A percentile compares a stretch with the other conserved stretches of the same genome.
phyloP scores from a whole-genome alignment of 2,888 invertebrate genomes.

The Endomychus coccineus region DNA sequence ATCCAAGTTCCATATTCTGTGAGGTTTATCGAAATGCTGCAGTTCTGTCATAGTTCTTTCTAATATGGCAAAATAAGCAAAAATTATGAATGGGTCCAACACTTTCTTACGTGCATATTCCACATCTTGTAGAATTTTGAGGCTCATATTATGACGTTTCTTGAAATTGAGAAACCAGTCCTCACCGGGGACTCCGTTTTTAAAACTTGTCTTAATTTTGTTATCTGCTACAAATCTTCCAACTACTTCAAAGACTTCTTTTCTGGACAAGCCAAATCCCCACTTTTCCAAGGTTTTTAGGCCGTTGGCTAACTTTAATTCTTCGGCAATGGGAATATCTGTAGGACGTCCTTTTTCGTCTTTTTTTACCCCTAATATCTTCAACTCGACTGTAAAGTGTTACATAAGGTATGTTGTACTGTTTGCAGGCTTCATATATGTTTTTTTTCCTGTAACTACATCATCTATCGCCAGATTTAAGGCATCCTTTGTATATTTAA shows the following conservation, averaged over 20 bases:
- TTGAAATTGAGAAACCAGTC: constrained; percentile 27
- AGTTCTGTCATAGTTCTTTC: constrained; percentile 14
- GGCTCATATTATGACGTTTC: constrained; percentile 25
- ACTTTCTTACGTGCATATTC: constrained; percentile 29
- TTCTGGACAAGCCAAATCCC: constrained; percentile 25
- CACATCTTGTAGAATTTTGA: constrained; percentile 34
- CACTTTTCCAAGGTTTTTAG: constrained; percentile 10
- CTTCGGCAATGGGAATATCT: constrained; percentile 3
- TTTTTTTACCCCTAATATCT: constrained; percentile 6
- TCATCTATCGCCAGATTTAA: too few relatives aligned
- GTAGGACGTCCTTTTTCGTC: constrained; percentile 1
- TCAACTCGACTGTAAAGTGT: constrained; percentile 4
- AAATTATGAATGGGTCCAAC: constrained; percentile 25
- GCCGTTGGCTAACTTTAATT: constrained; percentile 6
- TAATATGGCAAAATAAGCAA: constrained; percentile 19
- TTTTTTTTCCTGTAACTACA: constrained; percentile 1
- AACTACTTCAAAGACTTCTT: constrained; percentile 24
- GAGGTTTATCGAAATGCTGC: constrained; percentile 16
- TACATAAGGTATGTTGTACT: constrained; percentile 4
- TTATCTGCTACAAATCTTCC: constrained; percentile 22
- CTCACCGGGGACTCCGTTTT: constrained; percentile 24
- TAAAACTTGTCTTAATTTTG: constrained; percentile 25
- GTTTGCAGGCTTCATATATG: constrained; percentile 2
- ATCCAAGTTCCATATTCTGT: constrained; percentile 26
- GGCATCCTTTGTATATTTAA: too few relatives aligned